Percentiles rank a stretch among this genome's conserved stretches.
Evolutionary conservation across 2,888 invertebrate species (phyloP).

Genomic region (Cephus nigrinus): DNA sequence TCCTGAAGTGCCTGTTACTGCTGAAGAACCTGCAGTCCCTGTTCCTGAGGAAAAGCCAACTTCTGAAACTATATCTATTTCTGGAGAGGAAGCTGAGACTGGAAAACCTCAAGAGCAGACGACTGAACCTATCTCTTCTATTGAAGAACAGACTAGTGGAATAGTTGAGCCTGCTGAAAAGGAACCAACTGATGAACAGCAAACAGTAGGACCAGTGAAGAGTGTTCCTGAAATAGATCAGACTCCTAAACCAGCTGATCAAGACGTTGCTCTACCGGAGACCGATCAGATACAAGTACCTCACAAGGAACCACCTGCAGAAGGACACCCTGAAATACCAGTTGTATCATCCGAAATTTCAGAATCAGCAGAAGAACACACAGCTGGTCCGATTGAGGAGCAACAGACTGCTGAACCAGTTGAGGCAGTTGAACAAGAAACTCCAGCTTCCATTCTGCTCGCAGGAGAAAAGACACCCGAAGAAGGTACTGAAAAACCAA

Average conservation of each 20-base stretch:
- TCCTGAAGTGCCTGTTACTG: constrained; percentile 12
- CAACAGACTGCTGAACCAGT: constrained; percentile 25
- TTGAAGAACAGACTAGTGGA: constrained; percentile 8
- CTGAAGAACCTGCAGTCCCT: constrained; percentile 2
- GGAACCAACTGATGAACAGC: background rate
- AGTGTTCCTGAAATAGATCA: background rate
- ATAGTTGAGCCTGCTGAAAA: background rate
- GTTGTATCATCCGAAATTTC: constrained; percentile 8
- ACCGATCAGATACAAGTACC: constrained; percentile 10
- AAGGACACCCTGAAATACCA: background rate
- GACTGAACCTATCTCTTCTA: constrained; percentile 1
- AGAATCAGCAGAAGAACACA: constrained; percentile 17
- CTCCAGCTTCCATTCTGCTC: background rate
- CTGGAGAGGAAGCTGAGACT: background rate
- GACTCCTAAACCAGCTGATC: constrained; percentile 11
- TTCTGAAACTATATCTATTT: background rate
- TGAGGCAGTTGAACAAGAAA: constrained; percentile 16
- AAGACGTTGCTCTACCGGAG: constrained; percentile 7
- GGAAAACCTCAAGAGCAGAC: background rate
- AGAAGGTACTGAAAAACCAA: constrained; percentile 9
- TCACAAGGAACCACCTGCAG: constrained; percentile 10
- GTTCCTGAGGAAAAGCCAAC: constrained; percentile 1
- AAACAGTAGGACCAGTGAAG: too few relatives aligned
- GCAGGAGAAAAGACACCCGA: too few relatives aligned
- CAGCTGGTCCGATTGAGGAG: constrained; percentile 14